Conservation (phyloP, 2,113 vertebrate species). For the Macaca fascicularis region DNA sequence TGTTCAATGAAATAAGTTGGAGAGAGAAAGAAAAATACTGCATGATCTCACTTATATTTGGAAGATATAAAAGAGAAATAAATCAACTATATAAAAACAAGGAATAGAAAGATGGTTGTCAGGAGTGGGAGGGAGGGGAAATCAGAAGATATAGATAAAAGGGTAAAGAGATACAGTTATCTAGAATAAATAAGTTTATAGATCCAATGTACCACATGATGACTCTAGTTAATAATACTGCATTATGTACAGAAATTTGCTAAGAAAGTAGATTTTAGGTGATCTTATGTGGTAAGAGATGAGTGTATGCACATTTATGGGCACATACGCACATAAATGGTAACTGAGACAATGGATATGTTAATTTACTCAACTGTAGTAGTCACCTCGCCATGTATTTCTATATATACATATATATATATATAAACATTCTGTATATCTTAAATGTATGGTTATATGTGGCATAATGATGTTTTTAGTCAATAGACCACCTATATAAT, state of each 20-base stretch:
- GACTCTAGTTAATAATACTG: no score
- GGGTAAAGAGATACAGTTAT: background rate
- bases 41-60: no score
- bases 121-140: background rate
- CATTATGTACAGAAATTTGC: no score
- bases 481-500: no score
- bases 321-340: background rate
- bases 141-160: background rate
- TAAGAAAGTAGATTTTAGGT: no score
- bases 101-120: background rate
- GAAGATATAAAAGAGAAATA: background rate
- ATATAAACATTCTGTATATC: background rate
- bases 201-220: no score
- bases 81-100: background rate
- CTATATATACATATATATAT: no score
- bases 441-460: background rate
- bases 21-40: background rate
- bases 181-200: background rate
- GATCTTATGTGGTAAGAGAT: no score
- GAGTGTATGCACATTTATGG: background rate
- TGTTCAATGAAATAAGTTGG: background rate
- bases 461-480: no score
- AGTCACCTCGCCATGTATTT: background rate
- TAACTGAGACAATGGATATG: background rate
- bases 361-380: background rate